Percentiles rank a stretch among this genome's conserved stretches.
phyloP scores from a whole-genome alignment of 1,140 invertebrate species.

The Adoxophyes honmai region DNA sequence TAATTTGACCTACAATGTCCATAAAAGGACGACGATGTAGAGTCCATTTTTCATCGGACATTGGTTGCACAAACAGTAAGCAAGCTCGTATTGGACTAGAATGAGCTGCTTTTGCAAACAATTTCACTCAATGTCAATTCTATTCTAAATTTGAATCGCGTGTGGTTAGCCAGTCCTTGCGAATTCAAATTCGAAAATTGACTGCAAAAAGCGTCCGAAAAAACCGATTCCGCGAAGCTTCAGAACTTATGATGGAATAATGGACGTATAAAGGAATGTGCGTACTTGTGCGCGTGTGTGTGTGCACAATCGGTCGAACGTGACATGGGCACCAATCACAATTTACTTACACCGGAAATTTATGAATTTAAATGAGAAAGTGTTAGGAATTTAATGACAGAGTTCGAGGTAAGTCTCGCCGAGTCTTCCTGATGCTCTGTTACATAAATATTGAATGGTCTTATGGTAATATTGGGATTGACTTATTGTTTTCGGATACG shows the following conservation, averaged over 20 bases:
- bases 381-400: slow-evolving; percentile 73
- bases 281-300: slow-evolving; percentile 41
- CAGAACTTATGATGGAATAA: slow-evolving; percentile 2
- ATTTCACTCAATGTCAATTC: background rate
- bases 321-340: slow-evolving; percentile 50
- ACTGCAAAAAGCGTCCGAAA: background rate
- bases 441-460: slow-evolving; percentile 63
- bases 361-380: slow-evolving; percentile 76
- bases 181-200: background rate
- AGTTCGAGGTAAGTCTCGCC: slow-evolving; percentile 61
- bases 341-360: slow-evolving; percentile 70
- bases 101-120: background rate
- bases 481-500: slow-evolving; percentile 44
- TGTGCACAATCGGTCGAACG: slow-evolving; percentile 62
- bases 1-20: slow-evolving; percentile 23
- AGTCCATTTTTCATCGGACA: background rate
- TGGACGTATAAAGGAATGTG: background rate
- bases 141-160: background rate
- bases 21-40: background rate
- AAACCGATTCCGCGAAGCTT: slow-evolving; percentile 8
- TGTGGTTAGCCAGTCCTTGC: too few relatives aligned
- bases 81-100: background rate
- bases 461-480: slow-evolving; percentile 20
- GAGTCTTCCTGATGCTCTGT: slow-evolving; percentile 65
- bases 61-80: too few relatives aligned